These are phyloP conservation scores for Lepidotrigona ventralis DNA, from an alignment of 1,140 invertebrate species.

Conservation along the genomic window DNA sequence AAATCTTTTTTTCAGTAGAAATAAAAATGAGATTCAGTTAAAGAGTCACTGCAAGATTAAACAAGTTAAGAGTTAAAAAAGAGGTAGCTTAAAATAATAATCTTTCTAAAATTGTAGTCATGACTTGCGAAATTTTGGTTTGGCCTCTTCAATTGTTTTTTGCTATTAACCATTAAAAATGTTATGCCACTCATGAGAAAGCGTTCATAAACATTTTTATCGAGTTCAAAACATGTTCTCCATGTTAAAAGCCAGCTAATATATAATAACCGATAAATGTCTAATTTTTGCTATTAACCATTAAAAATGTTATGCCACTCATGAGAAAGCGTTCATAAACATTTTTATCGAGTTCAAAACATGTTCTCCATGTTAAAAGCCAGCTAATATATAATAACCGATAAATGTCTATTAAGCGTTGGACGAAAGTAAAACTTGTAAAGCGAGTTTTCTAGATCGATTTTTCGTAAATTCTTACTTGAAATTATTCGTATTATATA, in stretches of 20 bases:
- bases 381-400: background rate
- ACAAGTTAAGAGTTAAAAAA: background rate
- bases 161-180: rapidly evolving
- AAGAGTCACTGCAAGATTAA: too few relatives aligned
- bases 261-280: slow-evolving; percentile 4
- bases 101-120: background rate
- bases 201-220: background rate
- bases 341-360: background rate
- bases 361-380: slow-evolving; percentile 16
- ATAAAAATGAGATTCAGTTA: too few relatives aligned
- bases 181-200: slow-evolving; percentile 1
- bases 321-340: slow-evolving; percentile 9
- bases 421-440: slow-evolving; percentile 28
- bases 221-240: slow-evolving; percentile 6
- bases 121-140: background rate
- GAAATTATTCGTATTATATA: background rate
- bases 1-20: too few relatives aligned
- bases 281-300: background rate
- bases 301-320: background rate
- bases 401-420: background rate
- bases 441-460: background rate
- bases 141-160: background rate
- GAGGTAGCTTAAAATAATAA: too few relatives aligned
- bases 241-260: slow-evolving; percentile 1
- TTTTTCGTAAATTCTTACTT: background rate